phyloP scores from a whole-genome alignment of 1,140 invertebrate species.

The Atta texana region DNA sequence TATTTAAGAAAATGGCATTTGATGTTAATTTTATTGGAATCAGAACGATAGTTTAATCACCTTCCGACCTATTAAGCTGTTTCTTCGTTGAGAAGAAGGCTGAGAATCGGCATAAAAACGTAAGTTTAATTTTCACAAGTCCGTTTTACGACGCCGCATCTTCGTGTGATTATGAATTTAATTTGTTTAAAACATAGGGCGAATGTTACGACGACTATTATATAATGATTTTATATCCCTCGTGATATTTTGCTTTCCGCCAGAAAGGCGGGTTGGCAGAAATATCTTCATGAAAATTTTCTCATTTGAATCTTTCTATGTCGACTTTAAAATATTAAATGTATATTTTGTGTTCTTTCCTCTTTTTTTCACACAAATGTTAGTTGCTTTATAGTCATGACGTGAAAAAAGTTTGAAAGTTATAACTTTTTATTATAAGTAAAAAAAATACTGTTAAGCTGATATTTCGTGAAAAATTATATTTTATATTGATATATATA shows the following conservation, averaged over 20 bases:
- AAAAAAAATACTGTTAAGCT: not conserved
- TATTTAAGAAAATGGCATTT: not conserved
- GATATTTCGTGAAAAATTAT: not conserved
- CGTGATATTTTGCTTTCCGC: not conserved
- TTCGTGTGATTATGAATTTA: conserved; percentile 10
- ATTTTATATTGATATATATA: not conserved
- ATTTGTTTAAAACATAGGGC: not conserved
- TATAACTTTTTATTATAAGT: not conserved
- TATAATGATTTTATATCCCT: conserved; percentile 22
- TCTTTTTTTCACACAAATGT: not conserved
- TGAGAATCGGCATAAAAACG: not conserved
- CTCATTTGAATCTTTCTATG: not conserved
- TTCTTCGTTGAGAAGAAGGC: not conserved
- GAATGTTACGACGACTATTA: conserved; percentile 15
- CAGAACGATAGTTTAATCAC: not conserved
- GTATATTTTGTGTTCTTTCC: not conserved
- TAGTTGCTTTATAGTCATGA: too few relatives aligned
- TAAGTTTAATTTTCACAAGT: conserved; percentile 15
- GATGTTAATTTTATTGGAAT: conserved; percentile 19
- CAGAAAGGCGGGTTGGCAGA: not conserved
- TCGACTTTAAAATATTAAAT: not conserved
- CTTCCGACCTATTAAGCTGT: not conserved
- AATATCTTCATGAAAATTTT: not conserved
- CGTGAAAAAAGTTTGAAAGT: not conserved
- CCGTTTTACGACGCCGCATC: not conserved